Base-by-base conservation (phyloP, 2,888 invertebrate genomes). In the Rhimphoctona megacephalus region DNA sequence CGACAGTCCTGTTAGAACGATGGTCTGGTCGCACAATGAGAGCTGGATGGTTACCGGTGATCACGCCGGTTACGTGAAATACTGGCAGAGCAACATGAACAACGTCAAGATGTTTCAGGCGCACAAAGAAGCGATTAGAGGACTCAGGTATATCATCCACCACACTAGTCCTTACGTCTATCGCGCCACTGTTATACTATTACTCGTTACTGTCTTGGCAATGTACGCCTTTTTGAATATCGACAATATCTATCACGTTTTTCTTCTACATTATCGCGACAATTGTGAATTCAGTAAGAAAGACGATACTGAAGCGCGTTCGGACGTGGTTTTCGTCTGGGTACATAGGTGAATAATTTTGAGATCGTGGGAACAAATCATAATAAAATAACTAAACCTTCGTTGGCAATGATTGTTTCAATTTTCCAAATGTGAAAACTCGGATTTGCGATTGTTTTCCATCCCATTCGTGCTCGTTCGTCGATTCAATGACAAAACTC, bases 41-140 rank as follows among this genome's bases (percentile, higher is more conserved):
- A 98, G 98, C 91, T 99, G 99, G 99, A 99, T 99, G 99, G 98
- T 99, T 86, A 99, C 99, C 0, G 99, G 98, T 33, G 99, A 99
- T 95, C 99, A 99, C 94, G 97, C 98, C 77, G 99, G 99, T 86
- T 99, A 98, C 94, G 98, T 99, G 89, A 99, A 99, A 94, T 99
- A 99, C 95, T 99, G 99, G 99, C 99, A 99, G 96, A 98, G 99
- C 91, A 99, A 99, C 95, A 99, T 99, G 99, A 99, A 99, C 96
- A 99, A 99, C 95, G 99, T 99, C 84, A 99, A 99, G 96, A 99
- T 99, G 99, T 99, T 99, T 96, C 99, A 99, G 95, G 99, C 99
- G 83, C 99, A 99, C 95, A 99, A 99, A 96, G 99, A 99, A 96
- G 98, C 99, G 90, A 97, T 99, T 92, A 97, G 99, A 95, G 99